Conservation (phyloP, 2,888 invertebrate species). For the Sepioteuthis lessoniana region DNA sequence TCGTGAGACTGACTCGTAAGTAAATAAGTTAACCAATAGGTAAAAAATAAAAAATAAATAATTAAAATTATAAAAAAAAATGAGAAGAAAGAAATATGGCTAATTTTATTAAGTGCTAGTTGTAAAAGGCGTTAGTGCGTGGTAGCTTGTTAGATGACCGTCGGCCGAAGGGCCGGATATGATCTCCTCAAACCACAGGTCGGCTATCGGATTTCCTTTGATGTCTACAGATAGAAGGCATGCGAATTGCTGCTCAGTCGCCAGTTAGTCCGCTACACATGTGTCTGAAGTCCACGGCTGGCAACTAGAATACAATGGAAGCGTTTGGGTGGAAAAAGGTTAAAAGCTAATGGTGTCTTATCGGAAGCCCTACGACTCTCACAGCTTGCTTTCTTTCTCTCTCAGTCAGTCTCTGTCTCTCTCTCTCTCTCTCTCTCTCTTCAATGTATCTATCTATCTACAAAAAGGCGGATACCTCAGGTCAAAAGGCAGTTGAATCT, state of each 20-base stretch:
- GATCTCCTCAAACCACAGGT: neutral
- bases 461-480: neutral
- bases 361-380: neutral
- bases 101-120: neutral
- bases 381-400: neutral
- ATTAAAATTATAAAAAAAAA: no score
- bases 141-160: constrained; percentile 6
- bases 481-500: neutral
- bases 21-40: no score
- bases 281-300: neutral
- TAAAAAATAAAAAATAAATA: no score
- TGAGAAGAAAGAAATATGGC: neutral
- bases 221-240: constrained; percentile 16
- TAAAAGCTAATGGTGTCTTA: constrained; percentile 20
- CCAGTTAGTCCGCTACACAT: neutral
- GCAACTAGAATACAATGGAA: constrained; percentile 4
- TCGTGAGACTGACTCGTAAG: no score
- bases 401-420: neutral
- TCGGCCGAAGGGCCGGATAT: constrained; percentile 21
- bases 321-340: constrained; percentile 17
- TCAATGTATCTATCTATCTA: no score
- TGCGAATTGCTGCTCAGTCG: neutral
- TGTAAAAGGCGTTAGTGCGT: constrained; percentile 33
- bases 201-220: neutral
- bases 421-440: no score